Evolutionary conservation across 2,113 vertebrate genomes (phyloP), one percentile per base, ranked within the genome.

Genomic region (Mola mola): DNA sequence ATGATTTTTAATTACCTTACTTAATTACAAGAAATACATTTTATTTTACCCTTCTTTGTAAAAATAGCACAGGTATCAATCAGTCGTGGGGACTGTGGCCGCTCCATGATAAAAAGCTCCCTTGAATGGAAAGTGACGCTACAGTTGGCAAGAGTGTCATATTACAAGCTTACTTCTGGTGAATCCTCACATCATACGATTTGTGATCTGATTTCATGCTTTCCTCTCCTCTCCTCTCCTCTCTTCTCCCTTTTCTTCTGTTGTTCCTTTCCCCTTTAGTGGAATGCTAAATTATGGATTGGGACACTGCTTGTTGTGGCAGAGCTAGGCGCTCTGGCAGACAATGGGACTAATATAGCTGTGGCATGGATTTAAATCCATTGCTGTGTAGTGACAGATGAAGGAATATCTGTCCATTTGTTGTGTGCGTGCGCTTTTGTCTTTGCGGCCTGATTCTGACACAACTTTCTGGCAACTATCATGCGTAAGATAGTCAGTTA

Each of bases 181-280:
- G 61, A 82, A 66, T 72, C 49, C 34, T 71, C 72, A 78, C 40
- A 64, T 79, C 56, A 71, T 31, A 65, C 68, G 73, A 80, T 81
- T 59, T 67, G 55, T 51, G 58, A 71, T 78, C 61, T 75, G 75
- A 82, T 77, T 82, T 66, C 28, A 63, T 55, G 44, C 59, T 66
- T 8, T 25, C 41, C n/a, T 43, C 48, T 28, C 55, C 46, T 22
- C 6, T 46, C 33, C 22, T 42, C 6, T 36, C 21, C 24, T 37
- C 12, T 57, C 52, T 15, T 38, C 20, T 56, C 11, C 62, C 10
- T 31, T n/a, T 38, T 50, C 25, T 20, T 42, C 34, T 25, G 13
- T 16, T 37, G 56, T 43, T 57, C 29, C 50, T 59, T 31, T 62
- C 41, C 20, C 61, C 53, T 63, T 24, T 22, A 46, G 26, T 56